Conservation (phyloP, 2,113 vertebrate genomes). For the Nothobranchius furzeri region DNA sequence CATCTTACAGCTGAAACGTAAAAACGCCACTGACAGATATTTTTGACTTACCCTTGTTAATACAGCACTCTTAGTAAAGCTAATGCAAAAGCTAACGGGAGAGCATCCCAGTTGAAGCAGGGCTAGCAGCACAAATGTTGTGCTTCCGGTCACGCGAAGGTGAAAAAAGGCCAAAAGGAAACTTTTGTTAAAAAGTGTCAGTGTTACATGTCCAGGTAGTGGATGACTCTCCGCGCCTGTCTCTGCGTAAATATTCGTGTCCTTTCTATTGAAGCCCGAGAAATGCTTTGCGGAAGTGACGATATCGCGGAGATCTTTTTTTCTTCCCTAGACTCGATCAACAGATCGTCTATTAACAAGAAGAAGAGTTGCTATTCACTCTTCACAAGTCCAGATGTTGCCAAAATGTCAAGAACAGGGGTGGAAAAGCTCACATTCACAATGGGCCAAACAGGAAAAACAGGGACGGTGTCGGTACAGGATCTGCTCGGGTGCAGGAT, state of each 20-base stretch:
- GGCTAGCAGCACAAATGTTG: conserved; percentile 13
- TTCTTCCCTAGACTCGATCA: not conserved
- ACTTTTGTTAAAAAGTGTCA: conserved; percentile 18
- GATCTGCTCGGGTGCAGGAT: too few species aligned
- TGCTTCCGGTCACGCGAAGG: conserved; percentile 16
- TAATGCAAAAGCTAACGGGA: conserved; percentile 52
- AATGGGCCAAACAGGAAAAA: too few species aligned
- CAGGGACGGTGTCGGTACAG: too few species aligned
- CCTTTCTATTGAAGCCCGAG: conserved; percentile 43
- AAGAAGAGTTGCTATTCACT: not conserved
- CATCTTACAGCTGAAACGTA: not conserved
- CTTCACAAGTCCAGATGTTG: too few species aligned
- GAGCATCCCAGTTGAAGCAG: conserved; percentile 55
- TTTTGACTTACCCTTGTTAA: conserved; percentile 59
- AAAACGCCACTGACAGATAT: not conserved
- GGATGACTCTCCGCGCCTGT: not conserved
- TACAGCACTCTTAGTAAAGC: conserved; percentile 40
- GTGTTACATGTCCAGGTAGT: conserved; percentile 19
- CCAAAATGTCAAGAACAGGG: too few species aligned
- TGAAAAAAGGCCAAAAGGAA: conserved; percentile 3
- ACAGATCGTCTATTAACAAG: not conserved
- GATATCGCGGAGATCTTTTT: conserved; percentile 45
- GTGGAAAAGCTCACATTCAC: too few species aligned
- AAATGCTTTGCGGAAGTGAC: conserved; percentile 72
- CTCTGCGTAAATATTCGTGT: conserved; percentile 51